These are phyloP conservation scores for Empis stercorea DNA, from an alignment of 2,888 invertebrate genomes.

Conservation along the genomic window DNA sequence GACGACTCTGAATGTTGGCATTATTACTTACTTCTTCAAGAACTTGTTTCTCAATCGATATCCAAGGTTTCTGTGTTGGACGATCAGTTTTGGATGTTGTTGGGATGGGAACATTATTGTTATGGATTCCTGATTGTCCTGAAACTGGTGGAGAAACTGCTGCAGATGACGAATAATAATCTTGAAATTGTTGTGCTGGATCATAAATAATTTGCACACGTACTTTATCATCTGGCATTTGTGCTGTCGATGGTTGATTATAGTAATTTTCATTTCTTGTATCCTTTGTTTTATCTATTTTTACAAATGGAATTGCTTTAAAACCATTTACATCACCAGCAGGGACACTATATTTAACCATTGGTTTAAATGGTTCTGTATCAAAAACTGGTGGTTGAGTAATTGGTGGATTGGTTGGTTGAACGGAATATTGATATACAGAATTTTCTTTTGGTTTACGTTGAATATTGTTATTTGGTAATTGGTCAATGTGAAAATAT, in stretches of 20 bases:
- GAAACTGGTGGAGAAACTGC: conserved; percentile 12
- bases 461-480: conserved; percentile 32
- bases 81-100: conserved; percentile 53
- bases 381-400: conserved; percentile 36
- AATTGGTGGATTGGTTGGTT: conserved; percentile 36
- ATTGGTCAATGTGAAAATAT: conserved; percentile 44
- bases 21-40: conserved; percentile 18
- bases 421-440: conserved; percentile 61
- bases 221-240: conserved; percentile 18
- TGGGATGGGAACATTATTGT: conserved; percentile 45
- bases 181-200: conserved; percentile 30
- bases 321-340: conserved; percentile 31
- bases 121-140: conserved; percentile 12
- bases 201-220: conserved; percentile 6
- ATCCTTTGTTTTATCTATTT: conserved; percentile 33
- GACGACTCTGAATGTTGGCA: conserved; percentile 14
- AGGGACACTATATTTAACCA: conserved; percentile 41
- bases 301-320: conserved; percentile 35
- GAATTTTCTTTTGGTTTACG: conserved; percentile 38
- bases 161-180: conserved; percentile 12
- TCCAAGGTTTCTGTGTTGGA: conserved; percentile 19
- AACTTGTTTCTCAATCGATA: conserved; percentile 23
- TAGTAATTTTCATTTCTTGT: conserved; percentile 7
- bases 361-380: conserved; percentile 49
- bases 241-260: conserved; percentile 22